These are phyloP conservation scores for Rhinopithecus roxellana DNA, from an alignment of 2,113 vertebrate species.

Conservation along the genomic window DNA sequence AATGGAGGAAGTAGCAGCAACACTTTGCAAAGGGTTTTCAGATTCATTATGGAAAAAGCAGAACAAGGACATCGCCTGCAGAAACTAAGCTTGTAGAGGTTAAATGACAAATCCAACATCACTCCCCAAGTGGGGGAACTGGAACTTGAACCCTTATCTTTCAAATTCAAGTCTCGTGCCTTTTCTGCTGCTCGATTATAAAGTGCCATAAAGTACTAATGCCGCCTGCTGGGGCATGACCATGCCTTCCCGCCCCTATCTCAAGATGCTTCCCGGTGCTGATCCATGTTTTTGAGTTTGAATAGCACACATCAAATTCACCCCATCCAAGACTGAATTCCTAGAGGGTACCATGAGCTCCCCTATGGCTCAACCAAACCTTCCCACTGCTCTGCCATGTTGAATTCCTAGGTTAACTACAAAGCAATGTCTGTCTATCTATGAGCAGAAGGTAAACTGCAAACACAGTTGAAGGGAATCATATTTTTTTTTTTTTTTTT, in stretches of 20 bases:
- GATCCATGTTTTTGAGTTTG: not conserved
- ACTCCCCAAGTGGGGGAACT: not conserved
- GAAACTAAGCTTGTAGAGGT: not conserved
- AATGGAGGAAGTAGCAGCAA: not conserved
- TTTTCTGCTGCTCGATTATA: not conserved
- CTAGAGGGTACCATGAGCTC: not conserved
- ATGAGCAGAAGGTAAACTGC: not conserved
- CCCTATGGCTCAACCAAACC: not conserved
- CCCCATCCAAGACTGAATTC: not conserved
- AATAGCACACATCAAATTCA: not conserved
- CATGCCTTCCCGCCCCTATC: not conserved
- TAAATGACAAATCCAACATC: not conserved
- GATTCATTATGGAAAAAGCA: not conserved
- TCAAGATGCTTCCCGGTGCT: not conserved
- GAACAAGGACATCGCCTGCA: not conserved
- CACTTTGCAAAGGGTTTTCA: not conserved
- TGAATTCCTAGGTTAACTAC: not conserved
- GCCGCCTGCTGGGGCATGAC: not conserved
- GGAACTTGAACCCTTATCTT: not conserved
- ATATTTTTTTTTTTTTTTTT: not conserved
- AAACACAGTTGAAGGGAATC: not conserved
- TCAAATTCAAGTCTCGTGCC: not conserved
- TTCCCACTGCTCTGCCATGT: rapidly evolving
- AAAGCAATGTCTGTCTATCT: not conserved
- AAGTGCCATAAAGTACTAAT: not conserved